Evolutionary conservation across 2,797 vertebrate genomes (phyloP).

Genomic region (Coregonus sp.): DNA sequence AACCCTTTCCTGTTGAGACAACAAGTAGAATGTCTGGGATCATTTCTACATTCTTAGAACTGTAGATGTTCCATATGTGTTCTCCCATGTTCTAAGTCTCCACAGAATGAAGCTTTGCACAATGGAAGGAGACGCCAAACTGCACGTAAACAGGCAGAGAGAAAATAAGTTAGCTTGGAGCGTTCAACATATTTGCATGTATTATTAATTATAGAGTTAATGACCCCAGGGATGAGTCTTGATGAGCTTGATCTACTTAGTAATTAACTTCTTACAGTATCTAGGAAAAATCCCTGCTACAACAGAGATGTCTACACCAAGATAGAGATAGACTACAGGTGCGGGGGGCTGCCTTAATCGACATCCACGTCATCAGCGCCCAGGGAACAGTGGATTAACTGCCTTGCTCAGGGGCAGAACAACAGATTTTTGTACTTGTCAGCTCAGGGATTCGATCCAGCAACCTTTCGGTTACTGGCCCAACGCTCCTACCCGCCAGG

Average conservation of each 20-base stretch:
- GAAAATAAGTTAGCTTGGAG: conserved; percentile 12
- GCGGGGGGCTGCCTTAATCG: too few species aligned
- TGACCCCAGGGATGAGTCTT: conserved; percentile 38
- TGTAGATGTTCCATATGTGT: too few species aligned
- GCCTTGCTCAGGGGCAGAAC: too few species aligned
- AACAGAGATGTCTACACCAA: conserved; percentile 10
- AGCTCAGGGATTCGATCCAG: too few species aligned
- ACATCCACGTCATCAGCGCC: too few species aligned
- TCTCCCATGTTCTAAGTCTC: not conserved
- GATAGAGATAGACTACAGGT: not conserved
- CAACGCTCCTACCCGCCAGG: too few species aligned
- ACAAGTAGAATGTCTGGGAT: not conserved
- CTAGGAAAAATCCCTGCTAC: conserved; percentile 25
- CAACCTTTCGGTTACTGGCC: too few species aligned
- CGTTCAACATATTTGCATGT: conserved; percentile 48
- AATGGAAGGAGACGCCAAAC: not conserved
- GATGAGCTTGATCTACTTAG: conserved; percentile 48
- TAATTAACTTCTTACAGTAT: conserved; percentile 43
- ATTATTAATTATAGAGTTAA: conserved; percentile 55
- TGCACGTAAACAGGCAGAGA: not conserved
- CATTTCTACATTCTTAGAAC: not conserved
- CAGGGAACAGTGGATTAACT: too few species aligned
- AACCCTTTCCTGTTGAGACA: not conserved
- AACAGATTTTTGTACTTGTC: too few species aligned
- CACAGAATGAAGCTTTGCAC: not conserved